Base-by-base conservation (phyloP, 2,888 invertebrate genomes). In the Cataglyphis rosenhaueri region DNA sequence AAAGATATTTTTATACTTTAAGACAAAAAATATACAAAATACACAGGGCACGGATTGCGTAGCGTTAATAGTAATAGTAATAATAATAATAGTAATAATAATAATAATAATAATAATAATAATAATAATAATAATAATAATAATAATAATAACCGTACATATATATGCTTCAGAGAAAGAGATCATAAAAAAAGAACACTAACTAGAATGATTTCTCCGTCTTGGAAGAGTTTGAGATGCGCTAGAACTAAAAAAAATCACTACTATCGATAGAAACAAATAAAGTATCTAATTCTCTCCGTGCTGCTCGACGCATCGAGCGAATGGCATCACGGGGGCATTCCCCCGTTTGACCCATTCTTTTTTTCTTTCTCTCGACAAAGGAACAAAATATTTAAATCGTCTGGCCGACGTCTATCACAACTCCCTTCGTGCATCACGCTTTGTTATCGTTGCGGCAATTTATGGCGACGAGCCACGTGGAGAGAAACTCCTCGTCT, bases 111-210 rank as follows among this genome's bases (percentile, higher is more conserved):
- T 21, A 21, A 21, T 21, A 21, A 21, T 21, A 21, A 21, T 21
- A 21, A 21, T 21, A 21, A 21, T 21, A 21, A 21, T 21, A 21
- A 21, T 91, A 88, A 91, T 35, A 62, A 35, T 75, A 62, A 48
- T 75, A 91, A 91, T 88, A 91, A 91, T 93, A 92, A 93, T 91
- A 91, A 91, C 92, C 93, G 92, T 93, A 89, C 91, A 89, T 94
- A 91, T 91, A 92, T 92, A 92, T 93, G 92, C 92, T 87, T 93
- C 92, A 94, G 93, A 94, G 93, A 93, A 93, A 94, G 94, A 94
- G 94, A 94, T 94, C 94, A 94, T 94, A 94, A 94, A 94, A 94
- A 94, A 94, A 94, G 93, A 94, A 93, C 94, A 93, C 94, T 94
- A 94, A 94, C 94, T 94, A 94, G 93, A 94, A 94, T 94, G 92